Percentiles rank a stretch among this genome's conserved stretches.
phyloP scores from a whole-genome alignment of 2,888 invertebrate genomes.

The Parasteatoda lunata region DNA sequence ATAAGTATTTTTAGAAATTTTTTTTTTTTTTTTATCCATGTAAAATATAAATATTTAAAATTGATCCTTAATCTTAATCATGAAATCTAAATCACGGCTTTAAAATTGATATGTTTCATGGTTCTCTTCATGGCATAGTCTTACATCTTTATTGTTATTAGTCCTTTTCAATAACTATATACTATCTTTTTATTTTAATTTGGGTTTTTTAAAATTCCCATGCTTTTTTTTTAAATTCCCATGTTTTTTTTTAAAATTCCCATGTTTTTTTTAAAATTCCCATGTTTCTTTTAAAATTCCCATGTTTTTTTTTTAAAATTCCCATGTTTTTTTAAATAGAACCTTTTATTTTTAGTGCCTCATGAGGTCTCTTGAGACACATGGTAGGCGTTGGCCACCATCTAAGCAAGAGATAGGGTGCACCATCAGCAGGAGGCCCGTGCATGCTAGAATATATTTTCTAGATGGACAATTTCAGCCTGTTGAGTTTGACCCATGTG shows the following conservation, averaged over 20 bases:
- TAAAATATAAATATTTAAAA: too few relatives aligned
- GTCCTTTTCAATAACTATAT: too few relatives aligned
- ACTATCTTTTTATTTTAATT: too few relatives aligned
- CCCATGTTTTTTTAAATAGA: conserved; percentile 17
- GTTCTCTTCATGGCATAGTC: too few relatives aligned
- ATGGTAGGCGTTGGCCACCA: conserved; percentile 90
- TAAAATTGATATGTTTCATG: too few relatives aligned
- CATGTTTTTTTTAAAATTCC: conserved; percentile 1
- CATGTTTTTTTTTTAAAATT: not conserved
- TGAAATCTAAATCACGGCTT: too few relatives aligned
- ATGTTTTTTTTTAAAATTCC: conserved; percentile 4
- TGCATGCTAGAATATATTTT: conserved; percentile 92
- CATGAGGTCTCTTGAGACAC: conserved; percentile 78
- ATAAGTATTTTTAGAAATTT: too few relatives aligned
- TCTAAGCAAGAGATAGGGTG: conserved; percentile 93
- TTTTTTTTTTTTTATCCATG: too few relatives aligned
- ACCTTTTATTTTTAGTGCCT: conserved; percentile 78
- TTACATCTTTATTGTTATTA: too few relatives aligned
- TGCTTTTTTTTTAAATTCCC: conserved; percentile 20
- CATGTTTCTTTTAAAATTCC: conserved; percentile 18
- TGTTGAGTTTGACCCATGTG: conserved; percentile 94
- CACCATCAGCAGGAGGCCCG: conserved; percentile 87
- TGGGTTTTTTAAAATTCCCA: not conserved
- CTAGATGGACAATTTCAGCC: conserved; percentile 96
- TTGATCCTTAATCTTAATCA: too few relatives aligned